phyloP scores from a whole-genome alignment of 2,888 invertebrate species.

The Copidosoma aretas region DNA sequence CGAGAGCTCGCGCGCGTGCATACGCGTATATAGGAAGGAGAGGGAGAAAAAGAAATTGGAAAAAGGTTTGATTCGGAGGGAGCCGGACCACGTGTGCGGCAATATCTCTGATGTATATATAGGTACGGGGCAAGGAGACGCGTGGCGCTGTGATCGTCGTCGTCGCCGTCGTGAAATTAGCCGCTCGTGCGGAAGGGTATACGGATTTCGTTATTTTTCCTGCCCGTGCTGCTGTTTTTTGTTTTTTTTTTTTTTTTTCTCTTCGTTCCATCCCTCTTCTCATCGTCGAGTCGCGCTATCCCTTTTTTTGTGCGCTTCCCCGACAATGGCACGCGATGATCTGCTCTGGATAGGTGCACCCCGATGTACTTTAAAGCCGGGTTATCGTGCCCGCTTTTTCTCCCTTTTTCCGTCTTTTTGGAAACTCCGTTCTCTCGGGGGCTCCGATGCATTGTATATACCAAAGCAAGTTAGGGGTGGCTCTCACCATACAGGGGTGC shows the following conservation, averaged over 20 bases:
- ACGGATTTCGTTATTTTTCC: conserved; percentile 24
- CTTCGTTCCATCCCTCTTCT: neutral
- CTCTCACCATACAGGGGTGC: no score
- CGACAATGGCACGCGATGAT: conserved; percentile 10
- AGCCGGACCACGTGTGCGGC: neutral
- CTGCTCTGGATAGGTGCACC: no score
- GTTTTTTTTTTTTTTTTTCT: neutral
- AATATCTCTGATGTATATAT: no score
- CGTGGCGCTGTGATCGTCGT: no score
- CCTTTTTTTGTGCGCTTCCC: neutral
- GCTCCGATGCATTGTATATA: no score
- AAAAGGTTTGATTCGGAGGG: conserved; percentile 25
- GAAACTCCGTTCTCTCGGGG: no score
- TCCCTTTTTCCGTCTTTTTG: neutral
- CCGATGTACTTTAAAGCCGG: no score
- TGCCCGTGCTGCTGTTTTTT: conserved; percentile 22
- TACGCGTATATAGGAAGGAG: neutral
- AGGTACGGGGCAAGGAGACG: no score
- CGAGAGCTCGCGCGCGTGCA: neutral
- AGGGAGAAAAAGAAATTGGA: conserved; percentile 45
- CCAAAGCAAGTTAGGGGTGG: no score
- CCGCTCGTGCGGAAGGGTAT: conserved; percentile 42
- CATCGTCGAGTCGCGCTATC: neutral
- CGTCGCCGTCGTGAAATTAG: conserved; percentile 32
- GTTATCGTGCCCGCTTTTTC: no score